Evolutionary conservation across 92 coral and sea anemone genomes (phyloP).

Genomic region (Epizoanthus scotinus): DNA sequence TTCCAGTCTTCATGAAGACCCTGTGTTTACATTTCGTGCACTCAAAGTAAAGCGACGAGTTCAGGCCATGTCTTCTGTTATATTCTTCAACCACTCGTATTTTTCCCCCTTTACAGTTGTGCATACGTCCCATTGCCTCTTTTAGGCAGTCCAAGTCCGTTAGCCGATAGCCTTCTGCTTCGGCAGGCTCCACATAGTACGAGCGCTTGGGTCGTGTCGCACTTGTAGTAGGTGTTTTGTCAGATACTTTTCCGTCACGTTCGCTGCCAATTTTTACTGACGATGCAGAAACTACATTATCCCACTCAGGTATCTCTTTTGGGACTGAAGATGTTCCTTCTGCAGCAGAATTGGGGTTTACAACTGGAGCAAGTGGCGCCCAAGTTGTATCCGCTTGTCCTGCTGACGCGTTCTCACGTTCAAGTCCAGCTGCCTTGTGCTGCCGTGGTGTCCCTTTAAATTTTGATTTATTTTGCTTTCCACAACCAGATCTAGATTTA

Average conservation of each 20-base stretch:
- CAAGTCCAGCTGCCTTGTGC: neutral
- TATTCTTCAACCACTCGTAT: constrained; percentile 14
- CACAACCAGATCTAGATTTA: constrained; percentile 1
- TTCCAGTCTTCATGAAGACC: neutral
- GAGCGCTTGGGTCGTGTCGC: constrained; percentile 8
- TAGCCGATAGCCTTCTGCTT: constrained; percentile 20
- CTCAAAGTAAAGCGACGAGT: constrained; percentile 15
- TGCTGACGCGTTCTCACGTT: neutral
- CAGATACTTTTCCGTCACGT: too few relatives aligned
- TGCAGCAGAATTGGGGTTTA: neutral
- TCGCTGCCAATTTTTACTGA: constrained; percentile 3
- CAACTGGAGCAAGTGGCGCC: too few relatives aligned
- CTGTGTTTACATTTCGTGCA: constrained; percentile 28
- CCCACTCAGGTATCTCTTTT: too few relatives aligned
- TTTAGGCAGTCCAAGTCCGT: constrained; percentile 5
- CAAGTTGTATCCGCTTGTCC: neutral
- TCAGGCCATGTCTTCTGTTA: constrained; percentile 9
- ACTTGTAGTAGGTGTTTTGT: too few relatives aligned
- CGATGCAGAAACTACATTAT: neutral
- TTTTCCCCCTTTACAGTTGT: constrained; percentile 20
- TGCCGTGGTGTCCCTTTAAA: constrained; percentile 7
- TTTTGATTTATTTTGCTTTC: constrained; percentile 18
- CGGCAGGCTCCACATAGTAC: constrained; percentile 23
- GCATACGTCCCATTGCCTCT: constrained; percentile 28
- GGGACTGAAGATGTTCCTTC: too few relatives aligned